These are phyloP conservation scores for Pedionomus torquatus DNA, from an alignment of 2,113 vertebrate genomes.

Conservation along the genomic window DNA sequence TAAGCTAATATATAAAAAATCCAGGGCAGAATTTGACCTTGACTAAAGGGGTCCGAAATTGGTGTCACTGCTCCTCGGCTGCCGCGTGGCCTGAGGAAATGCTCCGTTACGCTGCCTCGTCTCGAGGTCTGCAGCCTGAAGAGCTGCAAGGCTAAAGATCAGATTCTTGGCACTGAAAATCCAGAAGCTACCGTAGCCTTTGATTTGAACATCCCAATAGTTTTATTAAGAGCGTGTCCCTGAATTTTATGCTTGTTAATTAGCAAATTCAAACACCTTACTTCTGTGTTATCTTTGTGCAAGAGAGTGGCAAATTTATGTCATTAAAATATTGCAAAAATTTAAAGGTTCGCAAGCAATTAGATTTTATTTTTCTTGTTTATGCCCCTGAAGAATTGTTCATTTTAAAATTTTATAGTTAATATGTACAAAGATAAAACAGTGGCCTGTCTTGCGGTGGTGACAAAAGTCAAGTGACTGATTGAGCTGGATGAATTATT, in stretches of 20 bases:
- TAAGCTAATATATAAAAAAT: not conserved
- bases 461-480: not conserved
- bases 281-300: constrained; percentile 48
- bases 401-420: not conserved
- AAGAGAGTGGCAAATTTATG: constrained; percentile 47
- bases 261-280: constrained; percentile 22
- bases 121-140: not conserved
- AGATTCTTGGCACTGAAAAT: not conserved
- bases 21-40: not conserved
- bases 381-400: constrained; percentile 24
- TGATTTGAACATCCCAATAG: not conserved
- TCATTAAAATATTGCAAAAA: not conserved
- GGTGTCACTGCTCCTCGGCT: not conserved
- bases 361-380: constrained; percentile 43
- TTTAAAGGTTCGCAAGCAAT: constrained; percentile 34
- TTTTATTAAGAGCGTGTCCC: not conserved
- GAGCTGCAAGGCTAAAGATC: not conserved
- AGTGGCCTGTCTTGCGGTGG: not conserved
- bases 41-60: not conserved
- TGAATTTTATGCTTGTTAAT: constrained; percentile 17
- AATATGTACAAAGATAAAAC: not conserved
- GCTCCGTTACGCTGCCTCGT: not conserved
- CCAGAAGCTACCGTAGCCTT: not conserved
- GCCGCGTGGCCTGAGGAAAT: not conserved
- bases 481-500: not conserved